phyloP scores from a whole-genome alignment of 2,888 invertebrate genomes.

The Neoascia interrupta region DNA sequence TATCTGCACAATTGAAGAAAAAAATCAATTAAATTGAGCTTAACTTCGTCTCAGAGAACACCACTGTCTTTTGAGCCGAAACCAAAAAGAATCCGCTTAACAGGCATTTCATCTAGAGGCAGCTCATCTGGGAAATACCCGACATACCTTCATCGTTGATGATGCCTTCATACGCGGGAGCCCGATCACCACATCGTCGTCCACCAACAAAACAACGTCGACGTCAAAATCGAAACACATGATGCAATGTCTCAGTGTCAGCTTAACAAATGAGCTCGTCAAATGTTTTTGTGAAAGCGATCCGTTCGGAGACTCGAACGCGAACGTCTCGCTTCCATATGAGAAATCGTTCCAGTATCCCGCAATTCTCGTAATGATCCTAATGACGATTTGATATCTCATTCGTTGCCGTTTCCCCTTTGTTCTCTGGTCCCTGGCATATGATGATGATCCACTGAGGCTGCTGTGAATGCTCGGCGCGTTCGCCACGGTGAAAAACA shows the following conservation, averaged over 20 bases:
- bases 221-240: slow-evolving; percentile 42
- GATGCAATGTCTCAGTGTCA: slow-evolving; percentile 63
- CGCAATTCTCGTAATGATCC: slow-evolving; percentile 62
- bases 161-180: slow-evolving; percentile 26
- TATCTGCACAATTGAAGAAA: no score
- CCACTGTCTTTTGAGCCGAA: slow-evolving; percentile 17
- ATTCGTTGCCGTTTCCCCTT: no score
- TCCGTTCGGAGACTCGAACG: slow-evolving; percentile 38
- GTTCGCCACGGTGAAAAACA: slow-evolving; percentile 49
- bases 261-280: slow-evolving; percentile 65
- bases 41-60: not conserved
- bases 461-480: slow-evolving; percentile 32
- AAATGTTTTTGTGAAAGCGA: slow-evolving; percentile 51
- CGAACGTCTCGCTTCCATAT: no score
- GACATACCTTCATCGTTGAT: no score
- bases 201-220: no score
- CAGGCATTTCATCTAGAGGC: slow-evolving; percentile 12
- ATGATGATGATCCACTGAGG: no score
- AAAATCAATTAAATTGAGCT: slow-evolving; percentile 40
- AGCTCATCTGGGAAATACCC: slow-evolving; percentile 3
- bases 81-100: slow-evolving; percentile 14
- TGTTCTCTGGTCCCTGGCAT: no score
- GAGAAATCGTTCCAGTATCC: slow-evolving; percentile 64
- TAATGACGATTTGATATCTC: slow-evolving; percentile 65
- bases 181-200: slow-evolving; percentile 46